These are phyloP conservation scores for Drosophila cardini DNA, from an alignment of 1,140 invertebrate genomes.

Conservation along the genomic window DNA sequence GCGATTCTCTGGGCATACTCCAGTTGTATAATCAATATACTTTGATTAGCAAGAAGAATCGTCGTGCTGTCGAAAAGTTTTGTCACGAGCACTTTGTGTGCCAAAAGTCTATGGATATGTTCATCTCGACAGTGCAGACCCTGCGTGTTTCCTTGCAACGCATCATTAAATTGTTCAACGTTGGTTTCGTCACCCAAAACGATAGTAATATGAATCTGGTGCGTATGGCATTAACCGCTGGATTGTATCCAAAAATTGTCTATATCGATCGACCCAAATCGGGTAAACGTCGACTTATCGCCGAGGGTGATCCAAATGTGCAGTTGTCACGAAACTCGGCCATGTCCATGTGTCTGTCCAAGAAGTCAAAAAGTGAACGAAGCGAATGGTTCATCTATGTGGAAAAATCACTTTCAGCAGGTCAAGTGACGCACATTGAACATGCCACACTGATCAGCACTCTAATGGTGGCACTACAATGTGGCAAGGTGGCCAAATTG, in stretches of 20 bases:
- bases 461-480: conserved; percentile 42
- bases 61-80: conserved; percentile 6
- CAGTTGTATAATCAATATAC: conserved; percentile 61
- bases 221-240: conserved; percentile 94
- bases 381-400: conserved; percentile 54
- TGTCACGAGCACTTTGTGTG: conserved; percentile 58
- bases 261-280: conserved; percentile 21
- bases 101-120: conserved; percentile 64
- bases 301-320: conserved; percentile 35
- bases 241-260: conserved; percentile 95
- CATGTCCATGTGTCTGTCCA: conserved; percentile 2
- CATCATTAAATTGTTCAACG: conserved; percentile 29
- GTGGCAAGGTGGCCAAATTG: conserved; percentile 42
- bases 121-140: conserved; percentile 58
- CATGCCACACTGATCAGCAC: conserved; percentile 43
- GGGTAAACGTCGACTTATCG: conserved; percentile 21
- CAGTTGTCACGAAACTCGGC: conserved; percentile 52
- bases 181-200: conserved; percentile 16
- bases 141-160: conserved; percentile 47
- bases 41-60: background rate
- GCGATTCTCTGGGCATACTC: conserved; percentile 96
- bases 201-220: conserved; percentile 94
- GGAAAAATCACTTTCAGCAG: conserved; percentile 38
- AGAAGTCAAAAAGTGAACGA: background rate
- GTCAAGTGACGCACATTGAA: conserved; percentile 33